phyloP scores from a whole-genome alignment of 2,797 vertebrate genomes.

The Myoxocephalus aenaeus region DNA sequence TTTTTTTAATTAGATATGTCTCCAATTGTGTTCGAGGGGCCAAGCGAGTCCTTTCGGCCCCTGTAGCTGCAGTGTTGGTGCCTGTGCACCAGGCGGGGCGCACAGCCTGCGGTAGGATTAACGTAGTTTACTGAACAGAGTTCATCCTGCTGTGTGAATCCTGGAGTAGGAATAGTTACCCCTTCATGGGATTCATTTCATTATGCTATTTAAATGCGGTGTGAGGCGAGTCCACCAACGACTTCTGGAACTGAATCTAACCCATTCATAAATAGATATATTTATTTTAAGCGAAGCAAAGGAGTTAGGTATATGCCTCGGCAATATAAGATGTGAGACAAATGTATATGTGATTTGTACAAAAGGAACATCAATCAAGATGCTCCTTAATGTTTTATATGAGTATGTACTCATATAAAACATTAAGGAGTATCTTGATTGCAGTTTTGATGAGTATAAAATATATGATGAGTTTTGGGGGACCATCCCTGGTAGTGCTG shows the following conservation, averaged over 20 bases:
- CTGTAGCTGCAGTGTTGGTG: constrained; percentile 56
- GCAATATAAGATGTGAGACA: neutral
- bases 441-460: neutral
- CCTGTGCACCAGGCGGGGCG: constrained; percentile 72
- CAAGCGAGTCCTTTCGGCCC: neutral
- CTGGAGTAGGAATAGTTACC: neutral
- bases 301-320: too few relatives aligned
- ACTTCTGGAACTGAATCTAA: neutral
- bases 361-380: neutral
- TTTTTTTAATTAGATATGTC: constrained; percentile 9
- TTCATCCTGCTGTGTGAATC: neutral
- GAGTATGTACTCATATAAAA: neutral
- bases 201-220: neutral
- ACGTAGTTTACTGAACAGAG: neutral
- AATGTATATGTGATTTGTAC: neutral
- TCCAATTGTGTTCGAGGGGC: constrained; percentile 1
- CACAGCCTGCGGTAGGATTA: constrained; percentile 34
- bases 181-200: too few relatives aligned
- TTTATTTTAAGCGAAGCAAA: neutral
- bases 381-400: neutral
- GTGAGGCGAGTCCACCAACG: neutral
- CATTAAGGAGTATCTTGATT: too few relatives aligned
- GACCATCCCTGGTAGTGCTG: neutral
- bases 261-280: neutral
- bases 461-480: neutral